Base-by-base conservation (phyloP, 2,888 invertebrate genomes). In the Maniola hyperantus region DNA sequence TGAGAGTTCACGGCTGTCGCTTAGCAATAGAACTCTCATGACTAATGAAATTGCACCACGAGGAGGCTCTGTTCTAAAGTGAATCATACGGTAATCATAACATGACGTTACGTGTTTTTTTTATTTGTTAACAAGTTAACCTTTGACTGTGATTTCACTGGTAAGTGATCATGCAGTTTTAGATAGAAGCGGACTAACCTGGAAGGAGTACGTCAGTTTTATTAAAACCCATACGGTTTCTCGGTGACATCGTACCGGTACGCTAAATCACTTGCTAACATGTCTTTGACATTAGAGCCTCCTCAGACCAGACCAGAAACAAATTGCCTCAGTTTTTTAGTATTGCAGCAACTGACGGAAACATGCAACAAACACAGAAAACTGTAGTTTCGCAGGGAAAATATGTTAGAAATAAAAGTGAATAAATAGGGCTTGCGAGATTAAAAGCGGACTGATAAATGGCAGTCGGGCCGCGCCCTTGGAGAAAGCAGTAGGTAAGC, bases 381-480 rank as follows among this genome's bases (percentile, higher is more conserved):
- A 84, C 79, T 86, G 82, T 86, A 85, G 86, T 87, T 89, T 89
- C 88, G 83, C 81, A 83, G 86, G 86, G 84, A 83, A 84, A 89
- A 88, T 88, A 88, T 88, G 85, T 88, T 88, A 85, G 83, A 82
- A 84, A 89, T 89, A 88, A 89, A 89, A 88, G 88, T 84, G 84
- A 88, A 89, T 88, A 89, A 89, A 89, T 89, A 88, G 87, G 87
- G 80, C 87, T 86, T 81, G 84, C 77, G 86, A 88, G 89, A 89
- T 88, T 88, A 89, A 89, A 89, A 86, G 86, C 87, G 84, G 72
- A 11, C 80, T 87, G 87, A 89, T 89, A 85, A 87, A 89, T 87
- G 83, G 82, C 79, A 76, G 78, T 79, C 75, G 76, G 60, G 58
- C 57, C 63, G 48, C 57, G 54, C 54, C 70, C 64, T 68, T 34